Percentiles rank a stretch among this genome's conserved stretches.
Evolutionary conservation across 2,113 vertebrate genomes (phyloP).

Genomic region (Perca flavescens): DNA sequence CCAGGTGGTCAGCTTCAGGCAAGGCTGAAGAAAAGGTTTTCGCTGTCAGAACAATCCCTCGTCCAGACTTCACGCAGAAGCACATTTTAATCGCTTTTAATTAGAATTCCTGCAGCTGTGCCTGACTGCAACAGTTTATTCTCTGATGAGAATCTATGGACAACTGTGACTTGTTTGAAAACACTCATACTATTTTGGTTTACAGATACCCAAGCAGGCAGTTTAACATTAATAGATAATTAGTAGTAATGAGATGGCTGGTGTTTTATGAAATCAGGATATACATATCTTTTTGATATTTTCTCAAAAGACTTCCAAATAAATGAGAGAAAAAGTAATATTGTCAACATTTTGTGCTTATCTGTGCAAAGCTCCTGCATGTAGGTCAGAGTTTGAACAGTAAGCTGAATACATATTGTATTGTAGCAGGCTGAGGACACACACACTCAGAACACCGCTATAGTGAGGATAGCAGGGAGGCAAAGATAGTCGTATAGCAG

Average conservation of each 20-base stretch:
- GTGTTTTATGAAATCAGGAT: background rate
- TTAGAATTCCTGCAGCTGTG: conserved; percentile 43
- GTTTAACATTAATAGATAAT: background rate
- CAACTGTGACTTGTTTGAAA: background rate
- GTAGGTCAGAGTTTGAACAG: conserved; percentile 28
- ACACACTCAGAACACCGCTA: background rate
- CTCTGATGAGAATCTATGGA: conserved; percentile 8
- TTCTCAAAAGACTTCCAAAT: background rate
- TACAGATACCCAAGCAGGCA: background rate
- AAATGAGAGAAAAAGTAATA: background rate
- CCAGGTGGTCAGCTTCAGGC: conserved; percentile 69
- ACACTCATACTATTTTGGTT: background rate
- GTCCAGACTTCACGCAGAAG: conserved; percentile 33
- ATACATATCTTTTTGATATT: background rate
- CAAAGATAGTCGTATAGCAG: background rate
- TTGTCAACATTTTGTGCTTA: conserved; percentile 4
- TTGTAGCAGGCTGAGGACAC: conserved; percentile 8
- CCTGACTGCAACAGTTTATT: conserved; percentile 16
- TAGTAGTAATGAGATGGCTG: no score
- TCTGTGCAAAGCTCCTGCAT: background rate
- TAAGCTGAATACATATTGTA: background rate
- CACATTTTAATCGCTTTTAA: conserved; percentile 45
- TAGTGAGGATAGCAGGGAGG: background rate
- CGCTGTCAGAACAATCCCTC: conserved; percentile 60
- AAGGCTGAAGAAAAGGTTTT: conserved; percentile 62